Evolutionary conservation across 2,797 vertebrate genomes (phyloP).

Genomic region (Thripadectes ignobilis): DNA sequence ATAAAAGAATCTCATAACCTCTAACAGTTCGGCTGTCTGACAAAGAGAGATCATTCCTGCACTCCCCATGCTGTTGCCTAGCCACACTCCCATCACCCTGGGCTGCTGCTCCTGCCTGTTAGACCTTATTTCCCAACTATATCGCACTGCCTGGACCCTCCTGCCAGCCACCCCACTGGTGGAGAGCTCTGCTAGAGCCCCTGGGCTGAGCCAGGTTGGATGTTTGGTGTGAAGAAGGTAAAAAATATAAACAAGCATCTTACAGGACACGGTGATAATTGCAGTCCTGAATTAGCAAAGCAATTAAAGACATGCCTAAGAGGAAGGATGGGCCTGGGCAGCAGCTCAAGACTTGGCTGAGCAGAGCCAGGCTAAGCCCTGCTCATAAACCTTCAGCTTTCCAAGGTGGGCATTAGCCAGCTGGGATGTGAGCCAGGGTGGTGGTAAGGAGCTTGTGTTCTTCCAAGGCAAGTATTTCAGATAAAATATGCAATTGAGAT

Average conservation of each 20-base stretch:
- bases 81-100: slow-evolving; percentile 27
- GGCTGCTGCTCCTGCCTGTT: neutral
- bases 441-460: neutral
- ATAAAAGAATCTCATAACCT: slow-evolving; percentile 62
- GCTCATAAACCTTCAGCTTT: neutral
- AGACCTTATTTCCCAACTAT: neutral
- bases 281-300: neutral
- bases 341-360: neutral
- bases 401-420: neutral
- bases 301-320: neutral
- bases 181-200: neutral
- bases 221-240: neutral
- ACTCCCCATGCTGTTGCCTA: slow-evolving; percentile 30
- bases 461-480: neutral
- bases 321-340: neutral
- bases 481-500: neutral
- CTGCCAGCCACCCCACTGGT: neutral
- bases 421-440: fast-evolving
- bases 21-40: slow-evolving; percentile 56
- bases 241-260: neutral
- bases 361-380: neutral
- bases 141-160: neutral
- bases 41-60: slow-evolving; percentile 38
- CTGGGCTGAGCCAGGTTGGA: neutral
- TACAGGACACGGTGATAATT: neutral